Percentiles rank a stretch among this genome's conserved stretches.
Conservation (phyloP, 2,888 invertebrate genomes). For the Tipula vernalis region DNA sequence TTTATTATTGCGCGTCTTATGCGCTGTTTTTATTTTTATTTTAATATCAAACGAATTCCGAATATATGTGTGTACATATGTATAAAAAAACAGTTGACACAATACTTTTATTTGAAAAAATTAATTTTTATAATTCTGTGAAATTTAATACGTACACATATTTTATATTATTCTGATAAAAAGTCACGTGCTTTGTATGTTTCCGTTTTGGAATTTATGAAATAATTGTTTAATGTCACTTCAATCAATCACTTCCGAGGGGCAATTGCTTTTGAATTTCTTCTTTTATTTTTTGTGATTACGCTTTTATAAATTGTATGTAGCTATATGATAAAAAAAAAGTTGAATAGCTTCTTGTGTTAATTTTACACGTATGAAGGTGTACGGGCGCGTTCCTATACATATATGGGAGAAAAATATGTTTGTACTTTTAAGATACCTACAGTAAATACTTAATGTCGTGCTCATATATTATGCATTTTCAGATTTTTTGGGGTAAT, state of each 20-base stretch:
- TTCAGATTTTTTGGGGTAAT: background rate
- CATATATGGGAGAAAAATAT: background rate
- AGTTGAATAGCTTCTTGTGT: background rate
- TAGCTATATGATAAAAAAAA: background rate
- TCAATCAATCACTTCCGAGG: background rate
- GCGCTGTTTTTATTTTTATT: background rate
- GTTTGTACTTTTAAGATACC: background rate
- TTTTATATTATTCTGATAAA: background rate
- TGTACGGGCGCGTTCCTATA: background rate
- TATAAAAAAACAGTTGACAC: background rate
- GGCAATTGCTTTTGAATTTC: background rate
- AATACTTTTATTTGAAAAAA: background rate
- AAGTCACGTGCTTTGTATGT: background rate
- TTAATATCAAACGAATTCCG: background rate
- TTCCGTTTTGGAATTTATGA: constrained; percentile 4
- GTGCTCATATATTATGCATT: background rate
- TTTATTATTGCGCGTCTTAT: background rate
- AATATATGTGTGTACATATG: background rate
- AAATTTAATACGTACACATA: background rate
- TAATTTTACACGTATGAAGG: background rate
- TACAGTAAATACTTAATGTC: background rate
- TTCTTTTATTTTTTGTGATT: background rate
- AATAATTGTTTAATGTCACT: background rate
- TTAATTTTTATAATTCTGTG: background rate
- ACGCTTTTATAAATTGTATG: background rate